phyloP scores from a whole-genome alignment of 92 coral and sea anemone genomes.

The Virgularia gustaviana region DNA sequence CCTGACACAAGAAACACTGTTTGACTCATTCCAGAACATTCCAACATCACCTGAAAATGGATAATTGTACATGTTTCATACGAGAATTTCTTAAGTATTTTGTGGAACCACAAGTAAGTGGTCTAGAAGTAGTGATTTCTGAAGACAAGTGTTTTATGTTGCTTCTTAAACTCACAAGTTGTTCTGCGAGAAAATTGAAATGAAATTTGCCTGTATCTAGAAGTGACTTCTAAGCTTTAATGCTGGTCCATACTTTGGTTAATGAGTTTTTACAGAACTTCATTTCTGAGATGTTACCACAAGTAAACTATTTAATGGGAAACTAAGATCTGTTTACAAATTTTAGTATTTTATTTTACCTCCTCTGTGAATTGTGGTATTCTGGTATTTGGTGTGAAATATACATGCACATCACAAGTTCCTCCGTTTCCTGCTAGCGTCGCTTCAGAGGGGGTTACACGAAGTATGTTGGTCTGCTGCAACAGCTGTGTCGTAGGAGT shows the following conservation, averaged over 20 bases:
- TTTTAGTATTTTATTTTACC: slow-evolving; percentile 50
- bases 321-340: not conserved
- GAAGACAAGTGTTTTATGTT: no score
- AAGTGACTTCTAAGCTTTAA: no score
- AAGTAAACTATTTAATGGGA: not conserved
- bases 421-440: slow-evolving; percentile 84
- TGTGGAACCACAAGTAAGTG: no score
- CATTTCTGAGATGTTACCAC: no score
- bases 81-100: no score
- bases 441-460: slow-evolving; percentile 75
- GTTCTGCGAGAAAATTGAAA: no score
- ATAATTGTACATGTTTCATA: no score
- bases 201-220: no score
- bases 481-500: slow-evolving; percentile 79
- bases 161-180: no score
- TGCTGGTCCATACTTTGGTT: no score
- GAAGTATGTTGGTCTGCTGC: slow-evolving; percentile 77
- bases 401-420: slow-evolving; percentile 70
- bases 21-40: slow-evolving; percentile 93
- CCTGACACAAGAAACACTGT: slow-evolving; percentile 91
- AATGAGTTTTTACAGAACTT: no score
- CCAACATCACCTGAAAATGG: slow-evolving; percentile 93
- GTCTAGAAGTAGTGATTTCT: no score
- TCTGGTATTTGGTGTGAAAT: slow-evolving; percentile 79
- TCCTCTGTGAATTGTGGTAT: slow-evolving; percentile 95